Conservation (phyloP, 2,888 invertebrate genomes). For the Globia sparganii region DNA sequence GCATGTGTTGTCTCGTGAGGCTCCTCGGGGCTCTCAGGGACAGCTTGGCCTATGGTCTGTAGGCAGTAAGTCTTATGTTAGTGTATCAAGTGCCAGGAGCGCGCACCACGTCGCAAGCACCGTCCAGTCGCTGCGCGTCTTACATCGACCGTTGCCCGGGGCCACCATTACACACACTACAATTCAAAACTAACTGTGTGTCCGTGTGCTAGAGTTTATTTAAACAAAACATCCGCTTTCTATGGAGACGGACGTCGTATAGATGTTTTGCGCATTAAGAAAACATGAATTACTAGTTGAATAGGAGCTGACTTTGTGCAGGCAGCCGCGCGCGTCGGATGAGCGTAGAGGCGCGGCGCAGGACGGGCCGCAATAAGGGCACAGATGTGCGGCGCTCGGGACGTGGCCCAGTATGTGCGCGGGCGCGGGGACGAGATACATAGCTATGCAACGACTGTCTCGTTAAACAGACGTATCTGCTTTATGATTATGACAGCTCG, state of each 20-base stretch:
- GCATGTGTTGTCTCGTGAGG: constrained; percentile 5
- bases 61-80: constrained; percentile 67
- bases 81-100: constrained; percentile 73
- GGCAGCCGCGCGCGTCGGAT: background rate
- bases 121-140: constrained; percentile 22
- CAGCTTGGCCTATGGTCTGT: constrained; percentile 48
- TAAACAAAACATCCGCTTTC: constrained; percentile 6
- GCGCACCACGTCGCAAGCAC: constrained; percentile 60
- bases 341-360: background rate
- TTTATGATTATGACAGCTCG: constrained; percentile 49
- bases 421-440: constrained; percentile 7
- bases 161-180: constrained; percentile 11
- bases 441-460: constrained; percentile 28
- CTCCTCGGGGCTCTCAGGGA: background rate
- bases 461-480: constrained; percentile 39
- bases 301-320: constrained; percentile 62
- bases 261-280: constrained; percentile 80
- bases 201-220: constrained; percentile 6
- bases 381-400: constrained; percentile 23
- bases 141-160: constrained; percentile 41
- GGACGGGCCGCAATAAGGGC: background rate
- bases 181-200: constrained; percentile 14
- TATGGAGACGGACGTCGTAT: constrained; percentile 63
- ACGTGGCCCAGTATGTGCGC: background rate
- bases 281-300: constrained; percentile 81